These are phyloP conservation scores for Serranus cabrilla DNA, from an alignment of 2,797 vertebrate genomes.

Conservation along the genomic window DNA sequence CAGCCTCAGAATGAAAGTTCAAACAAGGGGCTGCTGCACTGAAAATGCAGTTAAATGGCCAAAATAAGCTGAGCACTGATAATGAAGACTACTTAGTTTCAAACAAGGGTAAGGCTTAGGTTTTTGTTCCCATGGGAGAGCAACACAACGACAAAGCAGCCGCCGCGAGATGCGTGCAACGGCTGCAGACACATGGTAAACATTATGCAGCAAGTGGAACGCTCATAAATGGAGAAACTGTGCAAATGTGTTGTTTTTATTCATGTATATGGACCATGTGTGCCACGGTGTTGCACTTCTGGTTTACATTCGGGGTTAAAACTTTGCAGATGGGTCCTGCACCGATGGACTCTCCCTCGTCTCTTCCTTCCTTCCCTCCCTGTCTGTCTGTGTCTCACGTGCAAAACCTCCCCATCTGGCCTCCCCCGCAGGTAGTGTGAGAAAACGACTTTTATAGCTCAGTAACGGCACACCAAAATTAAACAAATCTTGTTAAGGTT, in stretches of 20 bases:
- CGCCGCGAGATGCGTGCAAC: slow-evolving; percentile 48
- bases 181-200: slow-evolving; percentile 73
- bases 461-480: slow-evolving; percentile 28
- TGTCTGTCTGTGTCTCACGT: slow-evolving; percentile 18
- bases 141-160: slow-evolving; percentile 34
- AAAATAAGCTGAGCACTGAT: slow-evolving; percentile 37
- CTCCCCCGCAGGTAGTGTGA: slow-evolving; percentile 41
- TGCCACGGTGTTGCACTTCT: slow-evolving; percentile 33
- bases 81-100: slow-evolving; percentile 49
- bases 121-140: slow-evolving; percentile 60
- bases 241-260: slow-evolving; percentile 69
- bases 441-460: slow-evolving; percentile 65
- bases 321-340: slow-evolving; percentile 33
- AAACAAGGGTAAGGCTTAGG: slow-evolving; percentile 28
- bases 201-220: slow-evolving; percentile 69
- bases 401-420: slow-evolving; percentile 24
- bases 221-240: slow-evolving; percentile 68
- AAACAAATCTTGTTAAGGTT: slow-evolving; percentile 58
- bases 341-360: slow-evolving; percentile 13
- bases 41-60: slow-evolving; percentile 35
- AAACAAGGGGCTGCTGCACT: slow-evolving; percentile 9
- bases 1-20: slow-evolving; percentile 38
- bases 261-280: slow-evolving; percentile 39
- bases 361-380: slow-evolving; percentile 25
- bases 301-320: slow-evolving; percentile 46